phyloP scores from a whole-genome alignment of 37 sponge, comb jelly and placozoan genomes.

The Aphrocallistes beatrix region DNA sequence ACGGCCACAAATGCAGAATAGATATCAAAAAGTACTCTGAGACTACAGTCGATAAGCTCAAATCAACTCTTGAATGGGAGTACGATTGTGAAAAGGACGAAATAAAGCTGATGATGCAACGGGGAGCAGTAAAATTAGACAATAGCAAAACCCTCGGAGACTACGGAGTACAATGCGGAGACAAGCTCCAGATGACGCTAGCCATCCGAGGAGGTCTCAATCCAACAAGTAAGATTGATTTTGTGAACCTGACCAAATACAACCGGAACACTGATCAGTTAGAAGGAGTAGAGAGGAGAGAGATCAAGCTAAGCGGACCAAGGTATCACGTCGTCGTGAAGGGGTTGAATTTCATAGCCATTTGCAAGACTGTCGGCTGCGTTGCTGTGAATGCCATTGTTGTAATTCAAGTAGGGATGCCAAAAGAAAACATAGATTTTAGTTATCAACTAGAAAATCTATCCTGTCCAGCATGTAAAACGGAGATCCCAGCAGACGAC shows the following conservation, averaged over 20 bases:
- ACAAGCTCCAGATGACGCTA: neutral
- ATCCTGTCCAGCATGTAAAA: neutral
- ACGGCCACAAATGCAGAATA: neutral
- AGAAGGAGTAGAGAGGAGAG: neutral
- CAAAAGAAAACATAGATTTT: neutral
- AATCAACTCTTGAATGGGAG: slow-evolving; percentile 12
- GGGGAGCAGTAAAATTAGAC: neutral
- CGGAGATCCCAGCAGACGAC: neutral
- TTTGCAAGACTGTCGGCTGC: neutral
- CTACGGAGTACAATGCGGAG: neutral
- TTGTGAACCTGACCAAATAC: neutral
- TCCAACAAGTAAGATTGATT: neutral
- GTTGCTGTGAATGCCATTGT: neutral
- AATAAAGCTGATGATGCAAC: neutral
- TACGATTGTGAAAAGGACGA: neutral
- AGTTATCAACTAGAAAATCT: neutral
- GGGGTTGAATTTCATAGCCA: neutral
- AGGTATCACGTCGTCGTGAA: neutral
- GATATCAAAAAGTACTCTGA: neutral
- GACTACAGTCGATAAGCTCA: neutral
- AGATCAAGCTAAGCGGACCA: neutral
- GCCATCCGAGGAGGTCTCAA: neutral
- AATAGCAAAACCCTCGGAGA: neutral
- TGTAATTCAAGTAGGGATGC: neutral
- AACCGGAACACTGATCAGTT: neutral